Base-by-base conservation (phyloP, 2,113 vertebrate species). In the Oryzias melastigma region DNA sequence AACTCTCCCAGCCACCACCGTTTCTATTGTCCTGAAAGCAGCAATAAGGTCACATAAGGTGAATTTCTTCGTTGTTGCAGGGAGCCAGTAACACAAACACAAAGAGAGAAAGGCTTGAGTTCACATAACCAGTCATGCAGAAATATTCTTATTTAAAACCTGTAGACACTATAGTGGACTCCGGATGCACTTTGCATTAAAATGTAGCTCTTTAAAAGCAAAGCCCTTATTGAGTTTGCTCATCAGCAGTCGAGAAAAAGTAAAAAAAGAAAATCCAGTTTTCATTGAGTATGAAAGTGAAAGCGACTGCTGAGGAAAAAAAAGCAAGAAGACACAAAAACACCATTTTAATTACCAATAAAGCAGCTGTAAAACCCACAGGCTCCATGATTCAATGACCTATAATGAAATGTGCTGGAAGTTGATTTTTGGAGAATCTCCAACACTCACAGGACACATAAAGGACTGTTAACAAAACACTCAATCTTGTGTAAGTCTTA, bases 121-220 rank as follows among this genome's bases (percentile, higher is more conserved):
- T 67, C 48, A 47, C 72, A 52, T 0, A 63, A 47, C 72, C 74
- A 68, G 74, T 81, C 76, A 78, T 65, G 85, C 71, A 41, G 75
- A 86, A 74, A 76, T 65, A 52, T 85, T 84, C 80, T 71, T 79
- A 86, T 89, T 84, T 84, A 81, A 65, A 70, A 78, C 54, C 64
- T 69, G 73, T 74, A 69, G 56, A 63, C 66, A 65, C 67, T 29
- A 44, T 51, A 50, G 60, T 22, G 66, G 47, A 29, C 16, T 3
- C 45, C 7, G 51, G 15, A 65, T 53, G 72, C 69, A 73, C 83
- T 82, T 73, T 77, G 61, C 66, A 77, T 81, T n/a, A 43, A 64
- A 56, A 75, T 54, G 17, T 53, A 40, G 71, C 49, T 62, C 55
- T 66, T 40, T 55, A 63, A 63, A 80, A 75, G 73, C 71, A 47